Percentiles rank a stretch among this genome's conserved stretches.
Conservation (phyloP, 2,888 invertebrate genomes). For the Eremobia ochroleuca region DNA sequence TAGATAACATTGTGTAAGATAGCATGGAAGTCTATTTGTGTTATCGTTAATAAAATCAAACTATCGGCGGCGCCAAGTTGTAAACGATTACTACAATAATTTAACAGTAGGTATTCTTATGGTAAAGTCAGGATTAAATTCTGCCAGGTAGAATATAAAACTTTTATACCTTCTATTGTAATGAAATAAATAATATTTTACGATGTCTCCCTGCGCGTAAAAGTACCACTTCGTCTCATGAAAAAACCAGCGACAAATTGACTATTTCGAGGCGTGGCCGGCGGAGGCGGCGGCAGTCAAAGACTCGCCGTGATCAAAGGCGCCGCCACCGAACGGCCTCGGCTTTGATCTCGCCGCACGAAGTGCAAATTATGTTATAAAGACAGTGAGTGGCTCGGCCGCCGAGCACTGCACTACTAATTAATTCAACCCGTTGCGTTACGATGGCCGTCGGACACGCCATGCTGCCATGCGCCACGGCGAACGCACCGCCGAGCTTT, state of each 20-base stretch:
- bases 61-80: not conserved
- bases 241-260: constrained; percentile 88
- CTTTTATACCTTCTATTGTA: constrained; percentile 1
- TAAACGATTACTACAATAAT: not conserved
- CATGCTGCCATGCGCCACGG: constrained; percentile 48
- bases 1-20: constrained; percentile 12
- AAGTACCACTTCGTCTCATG: constrained; percentile 63
- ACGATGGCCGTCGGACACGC: constrained; percentile 66
- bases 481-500: constrained; percentile 49
- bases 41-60: constrained; percentile 15
- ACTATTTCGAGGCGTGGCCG: constrained; percentile 89
- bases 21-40: not conserved
- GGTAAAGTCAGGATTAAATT: not conserved
- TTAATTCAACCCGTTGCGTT: constrained; percentile 86
- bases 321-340: constrained; percentile 87
- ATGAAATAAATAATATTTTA: constrained; percentile 24
- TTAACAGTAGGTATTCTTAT: not conserved
- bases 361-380: constrained; percentile 92
- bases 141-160: constrained; percentile 7
- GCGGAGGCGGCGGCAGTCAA: constrained; percentile 88
- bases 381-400: constrained; percentile 88
- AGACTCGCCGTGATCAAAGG: constrained; percentile 90
- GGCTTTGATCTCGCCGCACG: constrained; percentile 90
- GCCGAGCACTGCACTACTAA: constrained; percentile 86
- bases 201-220: constrained; percentile 41